These are phyloP conservation scores for Coenonympha glycerion DNA, from an alignment of 2,888 invertebrate genomes.

Conservation along the genomic window DNA sequence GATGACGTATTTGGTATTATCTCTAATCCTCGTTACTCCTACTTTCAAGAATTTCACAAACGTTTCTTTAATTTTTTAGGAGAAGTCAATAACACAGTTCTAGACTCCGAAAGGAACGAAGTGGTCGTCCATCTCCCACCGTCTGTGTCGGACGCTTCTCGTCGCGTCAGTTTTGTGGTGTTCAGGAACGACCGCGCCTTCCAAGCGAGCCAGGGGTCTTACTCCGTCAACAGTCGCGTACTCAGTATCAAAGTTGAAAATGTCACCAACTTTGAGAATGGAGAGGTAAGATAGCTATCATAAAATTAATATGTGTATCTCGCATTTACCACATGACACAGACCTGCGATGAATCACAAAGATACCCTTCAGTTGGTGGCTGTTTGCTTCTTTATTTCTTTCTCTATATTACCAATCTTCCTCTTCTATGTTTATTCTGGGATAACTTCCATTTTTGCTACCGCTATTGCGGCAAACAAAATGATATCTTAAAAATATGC, in stretches of 20 bases:
- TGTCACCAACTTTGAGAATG: constrained; percentile 45
- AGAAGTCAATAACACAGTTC: constrained; percentile 37
- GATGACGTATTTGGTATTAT: no score
- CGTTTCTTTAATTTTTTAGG: constrained; percentile 36
- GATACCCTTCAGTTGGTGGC: no score
- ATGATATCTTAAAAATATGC: no score
- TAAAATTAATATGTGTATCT: no score
- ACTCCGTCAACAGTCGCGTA: constrained; percentile 60
- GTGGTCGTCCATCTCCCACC: constrained; percentile 58
- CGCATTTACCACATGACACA: no score
- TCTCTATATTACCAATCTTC: no score
- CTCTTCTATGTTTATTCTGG: no score
- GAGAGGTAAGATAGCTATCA: constrained; percentile 45
- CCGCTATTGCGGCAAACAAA: no score
- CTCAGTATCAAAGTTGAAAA: constrained; percentile 67
- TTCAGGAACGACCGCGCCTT: constrained; percentile 68
- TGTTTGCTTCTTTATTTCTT: no score
- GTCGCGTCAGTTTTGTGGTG: constrained; percentile 65
- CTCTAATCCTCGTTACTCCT: no score
- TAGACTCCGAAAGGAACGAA: constrained; percentile 45
- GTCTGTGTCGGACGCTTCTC: constrained; percentile 42
- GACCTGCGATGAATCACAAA: no score
- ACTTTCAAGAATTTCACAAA: not conserved
- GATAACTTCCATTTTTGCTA: no score
- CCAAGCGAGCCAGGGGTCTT: constrained; percentile 27